A percentile compares a stretch with the other conserved stretches of the same genome.
Evolutionary conservation across 2,888 invertebrate genomes (phyloP).

Genomic region (Teleiodes luculella): DNA sequence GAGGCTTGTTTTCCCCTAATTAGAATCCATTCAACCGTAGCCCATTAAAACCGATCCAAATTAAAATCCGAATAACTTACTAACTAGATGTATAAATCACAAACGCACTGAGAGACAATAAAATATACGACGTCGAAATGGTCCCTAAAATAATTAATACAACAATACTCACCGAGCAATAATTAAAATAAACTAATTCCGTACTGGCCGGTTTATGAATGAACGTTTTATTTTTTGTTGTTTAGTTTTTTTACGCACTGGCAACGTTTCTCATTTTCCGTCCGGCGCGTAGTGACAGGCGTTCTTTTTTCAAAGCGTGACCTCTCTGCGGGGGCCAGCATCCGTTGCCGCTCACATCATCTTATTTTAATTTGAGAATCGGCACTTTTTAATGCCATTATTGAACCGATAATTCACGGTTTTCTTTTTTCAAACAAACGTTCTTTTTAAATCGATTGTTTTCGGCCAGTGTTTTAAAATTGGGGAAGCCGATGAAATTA

Average conservation of each 20-base stretch:
- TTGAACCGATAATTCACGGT: conserved; percentile 38
- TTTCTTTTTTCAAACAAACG: conserved; percentile 12
- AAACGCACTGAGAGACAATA: conserved; percentile 67
- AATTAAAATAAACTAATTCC: conserved; percentile 79
- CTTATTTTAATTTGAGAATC: conserved; percentile 69
- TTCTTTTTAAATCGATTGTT: not conserved
- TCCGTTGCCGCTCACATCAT: conserved; percentile 68
- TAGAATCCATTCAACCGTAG: conserved; percentile 74
- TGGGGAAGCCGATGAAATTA: conserved; percentile 16
- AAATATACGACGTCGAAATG: conserved; percentile 63
- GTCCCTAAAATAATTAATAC: conserved; percentile 66
- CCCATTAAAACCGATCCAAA: conserved; percentile 77
- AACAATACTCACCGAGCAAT: conserved; percentile 65
- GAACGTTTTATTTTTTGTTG: conserved; percentile 49
- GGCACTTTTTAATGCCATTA: conserved; percentile 38
- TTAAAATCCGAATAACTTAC: conserved; percentile 78
- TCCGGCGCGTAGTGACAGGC: conserved; percentile 64
- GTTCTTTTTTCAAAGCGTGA: conserved; percentile 68
- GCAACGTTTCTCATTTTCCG: conserved; percentile 72
- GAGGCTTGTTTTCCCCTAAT: conserved; percentile 74
- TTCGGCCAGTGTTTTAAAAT: conserved; percentile 3
- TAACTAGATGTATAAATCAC: conserved; percentile 77
- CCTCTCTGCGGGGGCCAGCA: conserved; percentile 67
- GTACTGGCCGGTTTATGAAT: conserved; percentile 70
- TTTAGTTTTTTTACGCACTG: conserved; percentile 45